Base-by-base conservation (phyloP, 2,888 invertebrate species). In the Eupsilia transversa region DNA sequence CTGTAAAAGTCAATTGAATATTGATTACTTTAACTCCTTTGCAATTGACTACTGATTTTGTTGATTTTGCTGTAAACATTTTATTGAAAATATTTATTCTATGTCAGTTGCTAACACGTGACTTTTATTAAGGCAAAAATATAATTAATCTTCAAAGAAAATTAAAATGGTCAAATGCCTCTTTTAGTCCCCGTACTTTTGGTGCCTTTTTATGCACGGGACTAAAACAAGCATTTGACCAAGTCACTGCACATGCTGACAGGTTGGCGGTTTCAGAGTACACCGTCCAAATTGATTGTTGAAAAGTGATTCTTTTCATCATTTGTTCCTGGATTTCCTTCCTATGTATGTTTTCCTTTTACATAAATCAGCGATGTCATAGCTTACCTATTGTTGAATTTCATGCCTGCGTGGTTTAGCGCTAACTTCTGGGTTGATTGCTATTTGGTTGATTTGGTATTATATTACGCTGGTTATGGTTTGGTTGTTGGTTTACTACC, bases 1-100 rank as follows among this genome's bases (percentile, higher is more conserved):
- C 52, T 65, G 38, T 71, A 65, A 56, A 59, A 77, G 63, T 65
- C 67, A 68, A 67, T 38, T 59, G 12, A 70, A 72, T 84, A 84
- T 81, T 41, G 77, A 84, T 77, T 68, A 63, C 33, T 27, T 27
- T 49, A 41, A 59, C 54, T 71, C 38, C 20, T 64, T 70, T 60
- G 74, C 64, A 61, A 79, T 67, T n/a, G n/a, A 23, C 52, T 56
- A n/a, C 38, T 35, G 43, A 60, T 63, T 56, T 67, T 23, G 3
- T 38, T 46, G n/a, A 30, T 54, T 52, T 52, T 35, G 23, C 52
- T 46, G 17, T 54, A 17, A 49, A 54, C 33, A 2, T 12, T 27
- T 46, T 59, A 27, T 46, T 72, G 2, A 27, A 41, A 43, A 5
- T 35, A 33, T 54, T 46, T 38, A 64, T 63, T 63, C 3, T 27